Evolutionary conservation across 1,140 invertebrate species (phyloP).

Genomic region (Laodelphax striatellus): DNA sequence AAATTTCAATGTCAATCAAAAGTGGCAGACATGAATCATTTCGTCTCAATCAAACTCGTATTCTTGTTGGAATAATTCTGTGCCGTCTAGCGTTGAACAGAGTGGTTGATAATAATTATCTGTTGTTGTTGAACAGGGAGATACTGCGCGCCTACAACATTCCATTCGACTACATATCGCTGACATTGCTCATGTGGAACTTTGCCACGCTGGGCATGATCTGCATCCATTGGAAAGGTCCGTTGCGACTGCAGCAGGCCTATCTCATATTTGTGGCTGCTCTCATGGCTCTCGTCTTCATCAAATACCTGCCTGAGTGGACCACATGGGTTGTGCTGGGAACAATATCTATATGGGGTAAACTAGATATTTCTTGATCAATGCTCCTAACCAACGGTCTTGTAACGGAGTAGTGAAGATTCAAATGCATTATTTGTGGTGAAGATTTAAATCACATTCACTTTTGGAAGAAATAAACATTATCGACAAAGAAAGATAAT

Average conservation of each 20-base stretch:
- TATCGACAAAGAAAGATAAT: background rate
- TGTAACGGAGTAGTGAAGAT: background rate
- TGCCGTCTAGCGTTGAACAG: too few species aligned
- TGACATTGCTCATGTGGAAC: conserved; percentile 90
- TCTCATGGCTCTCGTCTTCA: conserved; percentile 97
- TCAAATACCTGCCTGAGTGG: conserved; percentile 98
- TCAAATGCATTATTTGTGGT: too few species aligned
- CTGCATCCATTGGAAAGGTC: conserved; percentile 96
- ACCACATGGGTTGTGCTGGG: conserved; percentile 95
- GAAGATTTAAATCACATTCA: too few species aligned
- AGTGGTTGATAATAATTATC: too few species aligned
- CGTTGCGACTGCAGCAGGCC: conserved; percentile 84
- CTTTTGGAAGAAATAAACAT: background rate
- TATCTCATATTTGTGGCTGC: conserved; percentile 96
- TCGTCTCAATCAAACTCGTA: too few species aligned
- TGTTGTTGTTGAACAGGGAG: conserved; percentile 51
- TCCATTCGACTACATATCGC: conserved; percentile 88
- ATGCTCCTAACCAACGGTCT: background rate
- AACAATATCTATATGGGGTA: conserved; percentile 97
- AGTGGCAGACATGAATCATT: too few species aligned
- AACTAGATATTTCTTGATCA: conserved; percentile 15
- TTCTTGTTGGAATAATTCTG: too few species aligned
- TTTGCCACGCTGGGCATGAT: conserved; percentile 97
- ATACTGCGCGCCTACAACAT: conserved; percentile 88
- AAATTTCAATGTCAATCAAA: too few species aligned